phyloP scores from a whole-genome alignment of 2,797 vertebrate genomes.

The Scyliorhinus canicula region DNA sequence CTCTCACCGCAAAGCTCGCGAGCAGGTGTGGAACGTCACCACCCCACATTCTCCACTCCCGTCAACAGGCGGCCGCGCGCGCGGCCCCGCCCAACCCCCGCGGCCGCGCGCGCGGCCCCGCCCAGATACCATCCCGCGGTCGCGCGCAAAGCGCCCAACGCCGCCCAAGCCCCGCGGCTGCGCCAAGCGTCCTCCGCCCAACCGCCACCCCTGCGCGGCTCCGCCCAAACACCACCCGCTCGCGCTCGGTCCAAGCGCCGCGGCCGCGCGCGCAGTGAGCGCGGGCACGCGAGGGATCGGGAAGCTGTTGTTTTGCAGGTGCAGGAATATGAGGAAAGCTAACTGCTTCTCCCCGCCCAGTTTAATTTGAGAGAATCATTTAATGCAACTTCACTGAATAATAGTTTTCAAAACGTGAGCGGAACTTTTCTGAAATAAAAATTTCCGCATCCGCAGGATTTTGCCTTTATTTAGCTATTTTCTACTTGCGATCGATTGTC shows the following conservation, averaged over 20 bases:
- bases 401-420: not conserved
- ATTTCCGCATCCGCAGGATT: too few species aligned
- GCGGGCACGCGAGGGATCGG: not conserved
- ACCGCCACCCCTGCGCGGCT: too few species aligned
- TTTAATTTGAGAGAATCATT: not conserved
- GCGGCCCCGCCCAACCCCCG: not conserved
- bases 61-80: not conserved
- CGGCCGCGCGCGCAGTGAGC: conserved; percentile 2
- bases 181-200: too few species aligned
- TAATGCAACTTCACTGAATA: not conserved
- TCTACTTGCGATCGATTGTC: not conserved
- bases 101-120: not conserved
- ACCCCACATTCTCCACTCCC: not conserved
- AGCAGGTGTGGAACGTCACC: conserved; percentile 24
- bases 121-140: not conserved
- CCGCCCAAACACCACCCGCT: not conserved
- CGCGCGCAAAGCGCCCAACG: not conserved
- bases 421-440: too few species aligned
- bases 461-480: too few species aligned
- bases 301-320: not conserved
- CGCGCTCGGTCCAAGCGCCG: not conserved
- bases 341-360: too few species aligned
- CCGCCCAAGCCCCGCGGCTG: not conserved
- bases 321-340: not conserved
- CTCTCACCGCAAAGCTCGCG: not conserved